These are phyloP conservation scores for Nineta flava DNA, from an alignment of 2,888 invertebrate species.

Conservation along the genomic window DNA sequence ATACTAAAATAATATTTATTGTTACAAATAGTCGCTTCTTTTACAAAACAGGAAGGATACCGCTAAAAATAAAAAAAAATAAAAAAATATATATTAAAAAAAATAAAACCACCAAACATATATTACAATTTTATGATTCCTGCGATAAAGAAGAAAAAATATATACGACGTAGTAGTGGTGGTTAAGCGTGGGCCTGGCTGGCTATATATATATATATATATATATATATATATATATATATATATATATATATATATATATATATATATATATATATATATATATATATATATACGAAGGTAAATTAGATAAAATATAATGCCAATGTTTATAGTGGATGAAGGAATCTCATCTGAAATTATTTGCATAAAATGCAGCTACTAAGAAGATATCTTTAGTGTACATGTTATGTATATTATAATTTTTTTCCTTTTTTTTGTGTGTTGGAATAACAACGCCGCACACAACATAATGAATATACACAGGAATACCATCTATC, in stretches of 20 bases:
- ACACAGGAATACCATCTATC: too few relatives aligned
- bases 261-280: background rate
- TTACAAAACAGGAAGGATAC: background rate
- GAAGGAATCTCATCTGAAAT: conserved; percentile 31
- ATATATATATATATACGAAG: background rate
- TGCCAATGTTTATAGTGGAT: conserved; percentile 16
- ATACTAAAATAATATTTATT: background rate
- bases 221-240: too few relatives aligned
- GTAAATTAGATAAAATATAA: background rate
- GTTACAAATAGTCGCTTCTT: background rate
- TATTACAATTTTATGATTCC: background rate
- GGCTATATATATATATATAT: too few relatives aligned
- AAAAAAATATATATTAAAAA: background rate
- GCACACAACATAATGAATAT: too few relatives aligned
- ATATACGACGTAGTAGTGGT: background rate
- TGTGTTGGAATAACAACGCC: too few relatives aligned
- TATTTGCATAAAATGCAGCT: conserved; percentile 32
- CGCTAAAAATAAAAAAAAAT: background rate
- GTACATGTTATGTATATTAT: too few relatives aligned
- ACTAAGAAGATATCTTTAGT: conserved; percentile 13
- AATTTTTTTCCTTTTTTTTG: too few relatives aligned
- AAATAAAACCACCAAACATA: background rate
- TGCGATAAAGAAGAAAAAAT: background rate
- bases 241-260: background rate
- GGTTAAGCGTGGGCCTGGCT: too few relatives aligned